These are phyloP conservation scores for Lithosia quadra DNA, from an alignment of 2,888 invertebrate genomes.

Conservation along the genomic window DNA sequence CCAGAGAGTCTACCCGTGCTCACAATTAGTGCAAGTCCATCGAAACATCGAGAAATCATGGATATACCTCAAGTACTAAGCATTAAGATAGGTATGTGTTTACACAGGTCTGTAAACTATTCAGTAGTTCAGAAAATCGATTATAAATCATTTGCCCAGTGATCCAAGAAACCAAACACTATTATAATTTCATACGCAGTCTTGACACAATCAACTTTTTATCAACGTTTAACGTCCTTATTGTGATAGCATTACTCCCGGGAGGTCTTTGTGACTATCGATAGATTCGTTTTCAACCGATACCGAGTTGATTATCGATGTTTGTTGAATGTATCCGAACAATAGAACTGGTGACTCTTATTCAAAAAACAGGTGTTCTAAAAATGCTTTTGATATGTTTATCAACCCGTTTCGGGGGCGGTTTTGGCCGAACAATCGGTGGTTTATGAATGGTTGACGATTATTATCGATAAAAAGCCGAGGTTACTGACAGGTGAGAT, in stretches of 20 bases:
- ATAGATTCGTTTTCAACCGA: constrained; percentile 69
- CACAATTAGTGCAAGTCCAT: neutral
- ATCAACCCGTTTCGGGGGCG: constrained; percentile 83
- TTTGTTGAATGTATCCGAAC: constrained; percentile 77
- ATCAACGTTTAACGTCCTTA: constrained; percentile 36
- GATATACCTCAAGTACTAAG: neutral
- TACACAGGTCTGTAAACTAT: neutral
- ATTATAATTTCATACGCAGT: constrained; percentile 14
- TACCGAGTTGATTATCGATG: constrained; percentile 80
- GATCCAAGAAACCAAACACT: neutral
- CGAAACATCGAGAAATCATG: neutral
- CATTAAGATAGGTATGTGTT: neutral
- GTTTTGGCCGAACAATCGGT: constrained; percentile 75
- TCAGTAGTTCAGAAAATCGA: neutral
- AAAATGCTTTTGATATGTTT: constrained; percentile 83
- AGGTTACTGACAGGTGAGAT: constrained; percentile 86
- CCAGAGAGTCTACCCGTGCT: too few relatives aligned
- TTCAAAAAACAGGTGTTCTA: constrained; percentile 83
- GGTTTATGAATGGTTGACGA: constrained; percentile 78
- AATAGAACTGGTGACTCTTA: constrained; percentile 71
- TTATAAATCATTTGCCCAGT: neutral
- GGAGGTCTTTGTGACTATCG: constrained; percentile 75
- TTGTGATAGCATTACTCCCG: constrained; percentile 62
- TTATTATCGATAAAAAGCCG: constrained; percentile 77
- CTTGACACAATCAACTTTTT: constrained; percentile 40